Evolutionary conservation across 2,113 vertebrate species (phyloP), one percentile per base, ranked within the genome.

Genomic region (Rhegmatorhina hoffmannsi): DNA sequence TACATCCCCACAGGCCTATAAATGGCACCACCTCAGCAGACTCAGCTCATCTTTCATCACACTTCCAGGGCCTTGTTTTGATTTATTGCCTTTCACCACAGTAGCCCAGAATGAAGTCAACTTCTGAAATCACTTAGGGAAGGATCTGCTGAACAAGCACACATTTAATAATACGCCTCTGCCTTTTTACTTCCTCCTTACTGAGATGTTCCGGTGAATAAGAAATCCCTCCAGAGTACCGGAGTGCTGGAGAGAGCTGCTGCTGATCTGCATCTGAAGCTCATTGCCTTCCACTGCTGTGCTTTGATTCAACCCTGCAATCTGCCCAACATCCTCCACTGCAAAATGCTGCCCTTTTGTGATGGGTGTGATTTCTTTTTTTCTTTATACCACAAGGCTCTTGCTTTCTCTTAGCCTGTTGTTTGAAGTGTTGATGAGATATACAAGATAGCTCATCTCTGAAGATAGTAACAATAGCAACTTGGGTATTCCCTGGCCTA

Each of bases 91-190:
- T 93, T 81, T 94, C 82, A 87, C 72, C 79, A 81, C 80, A 82
- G 84, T 49, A 56, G 88, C 49, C 63, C 83, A 91, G 86, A 91
- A 94, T 96, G 85, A 95, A 96, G 94, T 93, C 85, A 92, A 62
- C 89, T 95, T 94, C 87, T 94, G 68, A 91, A 95, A 89, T 92
- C 91, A 89, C 83, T 93, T 95, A 93, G 76, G 44, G 53, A 63
- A 75, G 76, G 76, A 95, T 95, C 73, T 96, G 96, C 96, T 97
- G 95, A 96, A 89, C 96, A 97, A 96, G 91, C 95, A 89, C 87
- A 49, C 92, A 52, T 93, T 95, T 95, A 95, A 93, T 94, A 94
- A 94, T 64, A 81, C 28, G 73, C 86, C 60, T 90, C 36, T 2
- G 8, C 69, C 69, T 87, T 78, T 90, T 85, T 63, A 49, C 47